These are phyloP conservation scores for Myrmecophaga tridactyla DNA, from an alignment of 2,113 vertebrate species.

Conservation along the genomic window DNA sequence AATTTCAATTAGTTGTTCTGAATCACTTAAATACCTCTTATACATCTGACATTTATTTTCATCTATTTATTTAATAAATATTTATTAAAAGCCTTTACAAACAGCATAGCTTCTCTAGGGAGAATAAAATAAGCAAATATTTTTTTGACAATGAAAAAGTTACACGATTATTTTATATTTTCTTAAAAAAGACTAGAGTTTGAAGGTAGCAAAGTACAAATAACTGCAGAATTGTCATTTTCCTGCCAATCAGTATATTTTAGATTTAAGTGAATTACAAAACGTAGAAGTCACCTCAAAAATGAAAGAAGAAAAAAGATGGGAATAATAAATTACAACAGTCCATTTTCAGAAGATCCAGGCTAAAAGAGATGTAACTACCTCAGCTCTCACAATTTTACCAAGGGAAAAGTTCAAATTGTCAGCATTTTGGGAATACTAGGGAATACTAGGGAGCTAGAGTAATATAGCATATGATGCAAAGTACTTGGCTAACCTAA, in stretches of 20 bases:
- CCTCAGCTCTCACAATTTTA: neutral
- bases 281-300: conserved; percentile 15
- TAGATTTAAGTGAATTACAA: conserved; percentile 35
- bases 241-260: neutral
- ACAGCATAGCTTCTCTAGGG: neutral
- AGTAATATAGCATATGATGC: neutral
- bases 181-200: conserved; percentile 3
- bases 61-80: conserved; percentile 35
- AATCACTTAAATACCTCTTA: neutral
- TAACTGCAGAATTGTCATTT: neutral
- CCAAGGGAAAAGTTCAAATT: neutral
- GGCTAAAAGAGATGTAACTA: neutral
- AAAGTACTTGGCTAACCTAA: neutral
- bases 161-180: conserved; percentile 21
- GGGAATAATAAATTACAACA: neutral
- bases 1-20: conserved; percentile 41
- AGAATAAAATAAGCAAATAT: neutral
- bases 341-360: neutral
- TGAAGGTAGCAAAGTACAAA: neutral
- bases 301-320: neutral
- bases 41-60: conserved; percentile 28
- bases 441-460: neutral
- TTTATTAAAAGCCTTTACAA: neutral
- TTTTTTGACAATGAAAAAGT: neutral
- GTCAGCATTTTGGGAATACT: neutral